These are phyloP conservation scores for Penelope pileata DNA, from an alignment of 2,113 vertebrate genomes.

Conservation along the genomic window DNA sequence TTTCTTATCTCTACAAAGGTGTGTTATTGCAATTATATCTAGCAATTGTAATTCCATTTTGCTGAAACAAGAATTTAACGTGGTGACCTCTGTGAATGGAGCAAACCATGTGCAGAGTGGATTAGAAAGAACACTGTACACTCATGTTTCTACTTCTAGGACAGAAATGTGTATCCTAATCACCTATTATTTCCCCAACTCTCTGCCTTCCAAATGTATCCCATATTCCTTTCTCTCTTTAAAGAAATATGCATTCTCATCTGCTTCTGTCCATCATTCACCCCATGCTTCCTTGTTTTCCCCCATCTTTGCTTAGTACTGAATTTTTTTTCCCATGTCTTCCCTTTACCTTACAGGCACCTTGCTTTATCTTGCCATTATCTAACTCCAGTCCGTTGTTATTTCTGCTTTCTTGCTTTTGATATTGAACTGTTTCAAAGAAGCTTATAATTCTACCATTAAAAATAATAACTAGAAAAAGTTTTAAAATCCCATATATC, in stretches of 20 bases:
- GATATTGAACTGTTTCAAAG: neutral
- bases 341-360: neutral
- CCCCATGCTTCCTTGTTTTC: neutral
- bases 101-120: neutral
- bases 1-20: neutral
- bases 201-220: neutral
- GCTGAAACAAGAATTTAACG: neutral
- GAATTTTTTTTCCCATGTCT: neutral
- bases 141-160: neutral
- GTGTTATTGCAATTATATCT: neutral
- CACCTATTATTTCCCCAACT: neutral
- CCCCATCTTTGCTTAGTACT: neutral
- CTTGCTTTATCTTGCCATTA: neutral
- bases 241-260: neutral
- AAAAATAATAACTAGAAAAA: neutral
- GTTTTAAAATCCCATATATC: neutral
- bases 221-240: neutral
- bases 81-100: neutral
- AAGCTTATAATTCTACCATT: neutral
- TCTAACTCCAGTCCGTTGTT: neutral
- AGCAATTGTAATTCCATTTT: neutral
- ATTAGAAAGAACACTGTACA: neutral
- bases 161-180: neutral
- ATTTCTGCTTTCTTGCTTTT: neutral
- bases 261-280: neutral